A percentile compares a stretch with the other conserved stretches of the same genome.
Conservation (phyloP, 53 echinoderm and acorn worm genomes). For the Luidia sarsii region DNA sequence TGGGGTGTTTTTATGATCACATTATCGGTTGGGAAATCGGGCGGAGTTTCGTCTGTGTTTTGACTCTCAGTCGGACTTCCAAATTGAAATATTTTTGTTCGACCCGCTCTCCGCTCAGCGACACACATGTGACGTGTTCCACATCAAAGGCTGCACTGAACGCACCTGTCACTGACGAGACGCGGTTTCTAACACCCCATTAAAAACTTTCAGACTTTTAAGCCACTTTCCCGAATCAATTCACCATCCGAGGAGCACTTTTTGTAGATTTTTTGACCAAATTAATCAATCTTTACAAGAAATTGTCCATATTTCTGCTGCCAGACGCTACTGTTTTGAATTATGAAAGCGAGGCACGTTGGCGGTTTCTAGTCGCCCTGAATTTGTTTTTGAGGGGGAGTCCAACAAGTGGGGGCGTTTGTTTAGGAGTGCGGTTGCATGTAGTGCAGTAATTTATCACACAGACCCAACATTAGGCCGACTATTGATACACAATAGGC, state of each 20-base stretch:
- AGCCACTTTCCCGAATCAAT: no score
- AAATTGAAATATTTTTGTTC: constrained; percentile 17
- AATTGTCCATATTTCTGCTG: no score
- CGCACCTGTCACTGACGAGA: background rate
- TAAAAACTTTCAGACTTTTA: background rate
- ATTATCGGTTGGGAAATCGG: background rate
- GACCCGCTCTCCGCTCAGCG: background rate
- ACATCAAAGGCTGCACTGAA: background rate
- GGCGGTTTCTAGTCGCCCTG: constrained; percentile 21
- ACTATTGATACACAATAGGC: background rate
- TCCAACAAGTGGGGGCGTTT: constrained; percentile 42
- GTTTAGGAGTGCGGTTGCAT: background rate
- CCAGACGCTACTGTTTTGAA: no score
- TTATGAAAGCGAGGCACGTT: no score
- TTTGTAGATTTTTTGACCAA: no score
- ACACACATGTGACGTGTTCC: constrained; percentile 14
- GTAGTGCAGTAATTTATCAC: constrained; percentile 13
- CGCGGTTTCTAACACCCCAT: constrained; percentile 18
- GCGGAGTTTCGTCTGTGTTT: no score
- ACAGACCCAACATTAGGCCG: constrained; percentile 4
- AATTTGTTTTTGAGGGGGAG: background rate
- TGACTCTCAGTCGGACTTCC: no score
- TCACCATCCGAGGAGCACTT: no score
- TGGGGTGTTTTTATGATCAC: background rate
- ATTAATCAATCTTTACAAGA: no score